Evolutionary conservation across 2,888 invertebrate genomes (phyloP), one percentile per base, ranked within the genome.

Genomic region (Scaptomyza tumidula): DNA sequence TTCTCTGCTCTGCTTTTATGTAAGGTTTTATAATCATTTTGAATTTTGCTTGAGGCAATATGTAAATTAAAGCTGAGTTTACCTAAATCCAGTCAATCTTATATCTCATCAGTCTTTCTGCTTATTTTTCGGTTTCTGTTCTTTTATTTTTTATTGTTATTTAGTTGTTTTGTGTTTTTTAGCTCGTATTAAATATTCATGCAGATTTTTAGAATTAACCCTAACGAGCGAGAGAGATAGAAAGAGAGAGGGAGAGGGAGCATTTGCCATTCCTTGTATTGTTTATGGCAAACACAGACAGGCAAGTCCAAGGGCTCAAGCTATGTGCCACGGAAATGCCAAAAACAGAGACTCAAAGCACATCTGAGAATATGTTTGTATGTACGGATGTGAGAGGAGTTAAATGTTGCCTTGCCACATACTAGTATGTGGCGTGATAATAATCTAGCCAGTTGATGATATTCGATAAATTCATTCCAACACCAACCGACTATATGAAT

Each of bases 11-110:
- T 43, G 54, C 33, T 62, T 62, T 72, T 45, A 49, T 45, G 33
- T 14, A 35, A 44, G 27, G 19, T 64, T 62, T 61, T 61, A 60
- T 56, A 52, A 65, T 71, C 37, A 71, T 56, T 57, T 63, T 58
- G 1, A 45, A n/a, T n/a, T n/a, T n/a, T n/a, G 62, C 71, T 31
- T n/a, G 44, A n/a, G 63, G 71, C 65, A 66, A 66, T 81, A 86
- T 83, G 82, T 85, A 83, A 83, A 83, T 82, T 46, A 45, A 2
- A 69, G 19, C 19, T 24, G 37, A 43, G 41, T 16, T 45, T 53
- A 52, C 16, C 49, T 14, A 53, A 57, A 53, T 50, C 61, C 58
- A 41, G 33, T 48, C 50, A 37, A 50, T 54, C 49, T 53, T 59
- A 16, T 44, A 59, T 33, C 41, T 71, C 35, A 41, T 9, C 31